These are phyloP conservation scores for Dendrocincla fuliginosa DNA, from an alignment of 2,797 vertebrate species.

Conservation along the genomic window DNA sequence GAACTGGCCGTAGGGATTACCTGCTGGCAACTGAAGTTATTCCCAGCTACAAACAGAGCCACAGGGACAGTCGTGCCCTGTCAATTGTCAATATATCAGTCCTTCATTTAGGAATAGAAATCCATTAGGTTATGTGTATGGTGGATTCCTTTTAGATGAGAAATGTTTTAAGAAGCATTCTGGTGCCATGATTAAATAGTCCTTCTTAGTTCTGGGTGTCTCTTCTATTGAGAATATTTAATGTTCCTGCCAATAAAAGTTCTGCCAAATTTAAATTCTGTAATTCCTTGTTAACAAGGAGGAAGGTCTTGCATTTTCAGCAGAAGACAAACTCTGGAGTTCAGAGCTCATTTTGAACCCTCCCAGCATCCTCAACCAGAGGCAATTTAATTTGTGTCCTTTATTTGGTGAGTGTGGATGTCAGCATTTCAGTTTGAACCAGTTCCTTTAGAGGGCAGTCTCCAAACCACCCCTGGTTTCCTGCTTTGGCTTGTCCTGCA, in stretches of 20 bases:
- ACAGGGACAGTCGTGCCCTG: neutral
- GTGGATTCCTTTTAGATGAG: neutral
- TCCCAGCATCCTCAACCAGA: neutral
- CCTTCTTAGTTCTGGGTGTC: neutral
- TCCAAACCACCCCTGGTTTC: neutral
- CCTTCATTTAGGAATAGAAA: neutral
- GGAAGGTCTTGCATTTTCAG: neutral
- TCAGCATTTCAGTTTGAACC: neutral
- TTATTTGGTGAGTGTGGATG: neutral
- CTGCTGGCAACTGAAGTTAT: neutral
- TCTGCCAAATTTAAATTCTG: neutral
- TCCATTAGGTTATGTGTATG: neutral
- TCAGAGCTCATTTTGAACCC: neutral
- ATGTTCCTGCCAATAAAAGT: neutral
- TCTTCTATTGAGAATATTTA: neutral
- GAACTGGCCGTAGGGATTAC: neutral
- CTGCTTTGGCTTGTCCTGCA: neutral
- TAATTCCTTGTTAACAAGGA: neutral
- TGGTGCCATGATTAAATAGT: fast-evolving
- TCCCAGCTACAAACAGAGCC: neutral
- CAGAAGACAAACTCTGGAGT: neutral
- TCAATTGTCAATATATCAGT: neutral
- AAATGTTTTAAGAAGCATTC: neutral
- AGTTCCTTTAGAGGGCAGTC: neutral
- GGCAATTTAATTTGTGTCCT: neutral